Conservation (phyloP, 2,888 invertebrate genomes). For the Drosophila fulvimacula region DNA sequence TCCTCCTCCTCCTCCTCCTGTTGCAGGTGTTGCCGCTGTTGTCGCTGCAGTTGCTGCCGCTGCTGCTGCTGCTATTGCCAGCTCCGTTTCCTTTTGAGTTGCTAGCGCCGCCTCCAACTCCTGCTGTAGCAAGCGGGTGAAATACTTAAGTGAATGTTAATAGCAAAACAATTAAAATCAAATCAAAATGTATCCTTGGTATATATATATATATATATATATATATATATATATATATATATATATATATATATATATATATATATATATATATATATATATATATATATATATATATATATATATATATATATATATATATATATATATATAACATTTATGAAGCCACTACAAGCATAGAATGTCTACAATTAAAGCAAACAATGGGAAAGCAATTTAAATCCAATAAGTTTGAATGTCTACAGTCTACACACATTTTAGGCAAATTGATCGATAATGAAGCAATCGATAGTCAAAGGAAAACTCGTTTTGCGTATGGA, state of each 20-base stretch:
- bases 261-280: background rate
- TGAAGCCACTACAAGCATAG: background rate
- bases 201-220: background rate
- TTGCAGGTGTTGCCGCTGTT: conserved; percentile 22
- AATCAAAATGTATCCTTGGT: background rate
- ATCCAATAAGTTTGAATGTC: background rate
- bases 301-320: background rate
- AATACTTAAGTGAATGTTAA: conserved; percentile 17
- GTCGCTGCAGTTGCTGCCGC: conserved; percentile 19
- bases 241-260: background rate
- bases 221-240: conserved; percentile 3
- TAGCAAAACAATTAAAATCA: conserved; percentile 5
- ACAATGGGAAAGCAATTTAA: background rate
- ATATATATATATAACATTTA: background rate
- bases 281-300: no score
- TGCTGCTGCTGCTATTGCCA: conserved; percentile 27
- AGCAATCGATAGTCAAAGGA: no score
- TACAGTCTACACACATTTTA: background rate
- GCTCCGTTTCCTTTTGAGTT: conserved; percentile 59
- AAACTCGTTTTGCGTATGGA: background rate
- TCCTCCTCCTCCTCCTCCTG: conserved; percentile 7
- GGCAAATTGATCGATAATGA: no score
- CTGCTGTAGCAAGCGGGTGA: conserved; percentile 31
- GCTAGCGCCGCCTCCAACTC: conserved; percentile 44
- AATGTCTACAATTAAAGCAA: background rate